Evolutionary conservation across 2,113 vertebrate species (phyloP), one percentile per base, ranked within the genome.

Genomic region (Protobothrops mucrosquamatus): DNA sequence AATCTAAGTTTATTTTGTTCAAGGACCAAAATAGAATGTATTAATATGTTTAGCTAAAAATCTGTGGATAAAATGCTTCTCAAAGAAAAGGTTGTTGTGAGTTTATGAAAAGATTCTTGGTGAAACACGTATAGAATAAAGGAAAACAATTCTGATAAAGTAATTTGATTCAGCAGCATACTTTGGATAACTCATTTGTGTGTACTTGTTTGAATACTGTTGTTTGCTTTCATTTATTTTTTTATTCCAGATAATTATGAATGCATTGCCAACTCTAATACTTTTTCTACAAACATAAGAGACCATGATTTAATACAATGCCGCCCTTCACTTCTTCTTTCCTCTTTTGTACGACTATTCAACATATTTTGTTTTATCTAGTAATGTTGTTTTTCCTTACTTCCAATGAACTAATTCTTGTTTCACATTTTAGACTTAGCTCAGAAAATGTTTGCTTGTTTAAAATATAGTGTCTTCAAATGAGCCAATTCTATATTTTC

Each of bases 41-140:
- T 87, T 95, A 54, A 26, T 81, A 55, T 89, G 6, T 2, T 93
- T 91, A 59, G 86, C 69, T 92, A 87, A 90, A 94, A 74, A 26
- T 52, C 0, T 51, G 22, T 85, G 93, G 52, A 85, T 0, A 87
- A 20, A 2, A 89, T 92, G 12, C 1, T 20, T 20, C 57, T 91
- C n/a, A 46, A 93, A 95, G 23, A 29, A 85, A 46, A 34, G 74
- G 57, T 93, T n/a, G 48, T 69, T 2, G 0, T 1, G 69, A 91
- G 10, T 91, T 90, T 61, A 90, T 85, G 5, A 90, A 59, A 57
- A 88, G 92, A 34, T 22, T 74, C 4, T 90, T 90, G 39, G 56
- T 93, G 92, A 86, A 90, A 93, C 86, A 93, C 43, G n/a, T 87
- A 54, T n/a, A 54, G 14, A 43, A 93, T 51, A 93, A 90, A 93